These are phyloP conservation scores for Rhizoglyphus robini DNA, from an alignment of 1,140 invertebrate genomes.

Conservation along the genomic window DNA sequence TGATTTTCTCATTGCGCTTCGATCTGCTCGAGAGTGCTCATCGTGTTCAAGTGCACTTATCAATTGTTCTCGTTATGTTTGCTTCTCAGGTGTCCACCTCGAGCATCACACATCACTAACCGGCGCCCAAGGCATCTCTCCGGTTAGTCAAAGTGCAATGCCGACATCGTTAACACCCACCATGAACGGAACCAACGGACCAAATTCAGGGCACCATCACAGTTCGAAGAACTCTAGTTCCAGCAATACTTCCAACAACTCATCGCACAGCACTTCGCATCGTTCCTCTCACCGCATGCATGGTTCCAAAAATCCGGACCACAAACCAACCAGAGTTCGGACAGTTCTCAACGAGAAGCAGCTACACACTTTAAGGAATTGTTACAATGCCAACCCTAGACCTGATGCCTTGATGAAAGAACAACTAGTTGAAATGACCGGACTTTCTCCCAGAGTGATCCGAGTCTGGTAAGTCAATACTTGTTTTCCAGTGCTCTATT, in stretches of 20 bases:
- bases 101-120: constrained; percentile 1
- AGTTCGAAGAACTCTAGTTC: not conserved
- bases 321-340: constrained; percentile 84
- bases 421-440: constrained; percentile 96
- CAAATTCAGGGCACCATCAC: not conserved
- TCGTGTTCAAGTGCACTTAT: not conserved
- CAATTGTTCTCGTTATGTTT: not conserved
- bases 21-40: not conserved
- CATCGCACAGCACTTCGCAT: constrained; percentile 23
- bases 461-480: constrained; percentile 59
- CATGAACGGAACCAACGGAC: not conserved
- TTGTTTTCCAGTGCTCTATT: not conserved
- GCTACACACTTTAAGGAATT: constrained; percentile 77
- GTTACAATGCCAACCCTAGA: constrained; percentile 90
- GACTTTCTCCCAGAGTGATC: constrained; percentile 84
- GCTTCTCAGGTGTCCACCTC: not conserved
- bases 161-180: constrained; percentile 1
- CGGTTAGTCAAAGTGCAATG: constrained; percentile 12
- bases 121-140: not conserved
- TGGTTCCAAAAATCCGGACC: constrained; percentile 27
- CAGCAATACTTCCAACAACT: constrained; percentile 24
- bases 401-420: constrained; percentile 99
- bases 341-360: constrained; percentile 98
- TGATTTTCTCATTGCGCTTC: too few relatives aligned
- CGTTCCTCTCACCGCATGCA: constrained; percentile 26